Evolutionary conservation across 1,140 invertebrate genomes (phyloP).

Genomic region (Bombus difficillimus): DNA sequence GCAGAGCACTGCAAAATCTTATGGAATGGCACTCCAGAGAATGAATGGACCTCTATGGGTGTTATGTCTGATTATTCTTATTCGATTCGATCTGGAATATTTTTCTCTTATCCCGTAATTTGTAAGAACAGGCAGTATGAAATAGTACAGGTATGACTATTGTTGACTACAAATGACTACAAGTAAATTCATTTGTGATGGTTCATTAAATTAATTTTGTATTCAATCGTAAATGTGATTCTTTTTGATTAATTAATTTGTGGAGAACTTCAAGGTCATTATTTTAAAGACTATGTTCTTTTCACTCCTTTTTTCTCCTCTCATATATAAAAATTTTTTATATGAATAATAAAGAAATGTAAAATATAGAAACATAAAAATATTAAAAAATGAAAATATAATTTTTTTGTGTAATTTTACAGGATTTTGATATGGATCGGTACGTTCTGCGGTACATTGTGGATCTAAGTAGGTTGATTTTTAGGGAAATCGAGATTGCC

Average conservation of each 20-base stretch:
- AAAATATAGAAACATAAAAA: not conserved
- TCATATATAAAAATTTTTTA: not conserved
- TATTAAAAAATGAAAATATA: not conserved
- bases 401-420: not conserved
- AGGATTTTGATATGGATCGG: slow-evolving; percentile 14
- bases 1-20: slow-evolving; percentile 57
- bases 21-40: slow-evolving; percentile 46
- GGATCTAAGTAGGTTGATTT: slow-evolving; percentile 8
- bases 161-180: no score
- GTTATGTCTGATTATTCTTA: slow-evolving; percentile 60
- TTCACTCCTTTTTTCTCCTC: not conserved
- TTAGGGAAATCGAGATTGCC: slow-evolving; percentile 4
- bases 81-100: slow-evolving; percentile 32
- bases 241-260: not conserved
- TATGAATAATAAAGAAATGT: not conserved
- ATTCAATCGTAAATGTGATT: not conserved
- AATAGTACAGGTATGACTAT: slow-evolving; percentile 52
- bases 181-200: not conserved
- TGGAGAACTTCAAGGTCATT: not conserved
- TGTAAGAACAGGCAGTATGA: slow-evolving; percentile 47
- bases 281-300: not conserved
- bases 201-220: not conserved
- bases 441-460: slow-evolving; percentile 19
- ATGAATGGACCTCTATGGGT: slow-evolving; percentile 62
- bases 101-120: slow-evolving; percentile 57